These are phyloP conservation scores for Anguilla obscura DNA, from an alignment of 2,797 vertebrate genomes.

Conservation along the genomic window DNA sequence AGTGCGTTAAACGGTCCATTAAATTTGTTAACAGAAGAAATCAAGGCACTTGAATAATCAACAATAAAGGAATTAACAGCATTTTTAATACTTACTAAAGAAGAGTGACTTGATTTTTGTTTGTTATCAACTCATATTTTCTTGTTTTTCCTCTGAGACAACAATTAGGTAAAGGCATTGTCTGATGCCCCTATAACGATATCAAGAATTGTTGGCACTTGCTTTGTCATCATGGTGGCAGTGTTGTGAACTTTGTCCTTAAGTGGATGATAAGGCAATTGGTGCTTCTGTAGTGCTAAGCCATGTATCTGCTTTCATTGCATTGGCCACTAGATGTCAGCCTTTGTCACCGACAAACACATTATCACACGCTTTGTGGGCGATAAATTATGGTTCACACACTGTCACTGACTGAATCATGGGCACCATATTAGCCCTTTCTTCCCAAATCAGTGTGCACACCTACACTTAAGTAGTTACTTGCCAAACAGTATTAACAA, in stretches of 20 bases:
- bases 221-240: background rate
- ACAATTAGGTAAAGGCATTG: background rate
- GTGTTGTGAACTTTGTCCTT: background rate
- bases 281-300: background rate
- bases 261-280: background rate
- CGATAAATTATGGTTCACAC: background rate
- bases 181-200: background rate
- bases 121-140: background rate
- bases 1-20: background rate
- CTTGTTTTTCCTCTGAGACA: background rate
- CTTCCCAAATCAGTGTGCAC: background rate
- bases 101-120: background rate
- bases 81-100: background rate
- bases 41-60: background rate
- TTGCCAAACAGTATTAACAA: background rate
- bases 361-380: background rate
- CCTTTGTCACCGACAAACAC: background rate
- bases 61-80: background rate
- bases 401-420: background rate
- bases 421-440: background rate
- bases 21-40: background rate
- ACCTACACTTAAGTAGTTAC: background rate
- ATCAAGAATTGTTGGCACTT: background rate
- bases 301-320: background rate
- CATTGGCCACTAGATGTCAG: slow-evolving; percentile 4